Evolutionary conservation across 2,888 invertebrate species (phyloP).

Genomic region (Sturmia bella): DNA sequence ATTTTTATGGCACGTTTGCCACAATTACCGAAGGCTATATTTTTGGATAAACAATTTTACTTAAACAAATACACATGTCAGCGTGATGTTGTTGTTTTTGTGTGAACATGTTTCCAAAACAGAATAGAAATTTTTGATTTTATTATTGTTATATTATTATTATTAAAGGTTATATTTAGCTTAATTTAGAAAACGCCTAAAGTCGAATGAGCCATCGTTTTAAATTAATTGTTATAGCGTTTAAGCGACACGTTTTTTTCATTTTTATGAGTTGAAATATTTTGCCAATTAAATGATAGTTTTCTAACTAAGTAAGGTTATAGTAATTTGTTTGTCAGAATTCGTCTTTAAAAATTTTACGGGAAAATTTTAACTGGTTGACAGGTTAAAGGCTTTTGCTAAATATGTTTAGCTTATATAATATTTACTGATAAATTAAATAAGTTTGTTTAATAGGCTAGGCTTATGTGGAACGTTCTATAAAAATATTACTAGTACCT

Average conservation of each 20-base stretch:
- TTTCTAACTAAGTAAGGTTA: too few relatives aligned
- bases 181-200: constrained; percentile 12
- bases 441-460: too few relatives aligned
- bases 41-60: constrained; percentile 46
- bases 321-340: neutral
- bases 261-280: constrained; percentile 40
- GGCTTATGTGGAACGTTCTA: too few relatives aligned
- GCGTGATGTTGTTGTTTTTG: neutral
- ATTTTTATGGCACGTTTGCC: constrained; percentile 55
- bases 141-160: constrained; percentile 7
- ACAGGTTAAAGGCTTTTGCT: too few relatives aligned
- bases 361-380: too few relatives aligned
- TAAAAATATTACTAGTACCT: too few relatives aligned
- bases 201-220: neutral
- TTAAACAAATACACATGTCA: neutral
- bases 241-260: constrained; percentile 46
- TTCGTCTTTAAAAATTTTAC: too few relatives aligned
- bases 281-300: constrained; percentile 59
- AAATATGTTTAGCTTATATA: too few relatives aligned
- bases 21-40: constrained; percentile 61
- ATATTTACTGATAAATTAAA: too few relatives aligned
- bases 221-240: constrained; percentile 34
- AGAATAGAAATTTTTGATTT: constrained; percentile 7
- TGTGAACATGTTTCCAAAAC: constrained; percentile 20
- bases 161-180: constrained; percentile 1